These are phyloP conservation scores for Palaemon carinicauda DNA, from an alignment of 1,140 invertebrate species.

Conservation along the genomic window DNA sequence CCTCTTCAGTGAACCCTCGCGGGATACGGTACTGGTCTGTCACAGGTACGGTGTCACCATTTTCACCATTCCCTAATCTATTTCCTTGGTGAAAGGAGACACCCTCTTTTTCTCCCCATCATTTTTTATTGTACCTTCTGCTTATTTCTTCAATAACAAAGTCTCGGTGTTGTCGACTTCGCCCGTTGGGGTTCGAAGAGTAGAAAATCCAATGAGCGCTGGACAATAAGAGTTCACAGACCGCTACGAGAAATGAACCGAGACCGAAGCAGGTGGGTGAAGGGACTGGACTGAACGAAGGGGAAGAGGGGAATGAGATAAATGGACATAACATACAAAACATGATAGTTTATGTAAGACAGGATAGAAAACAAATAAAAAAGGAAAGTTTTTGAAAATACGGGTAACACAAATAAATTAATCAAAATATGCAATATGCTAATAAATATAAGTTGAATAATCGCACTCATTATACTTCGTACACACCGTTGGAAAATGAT, in stretches of 20 bases:
- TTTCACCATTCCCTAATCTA: neutral
- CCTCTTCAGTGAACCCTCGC: too few species aligned
- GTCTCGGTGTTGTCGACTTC: neutral
- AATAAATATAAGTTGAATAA: too few species aligned
- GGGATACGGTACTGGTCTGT: too few species aligned
- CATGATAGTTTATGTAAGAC: too few species aligned
- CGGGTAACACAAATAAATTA: too few species aligned
- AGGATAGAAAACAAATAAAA: neutral
- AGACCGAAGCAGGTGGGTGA: neutral
- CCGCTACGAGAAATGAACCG: conserved; percentile 13
- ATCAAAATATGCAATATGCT: too few species aligned
- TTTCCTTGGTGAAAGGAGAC: neutral
- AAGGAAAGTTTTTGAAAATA: too few species aligned
- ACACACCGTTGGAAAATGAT: too few species aligned
- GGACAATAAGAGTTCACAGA: neutral
- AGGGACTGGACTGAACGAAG: neutral
- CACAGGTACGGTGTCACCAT: too few species aligned
- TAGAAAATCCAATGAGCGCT: conserved; percentile 4
- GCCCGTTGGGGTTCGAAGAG: neutral
- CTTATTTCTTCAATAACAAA: conserved; percentile 5
- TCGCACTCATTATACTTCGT: too few species aligned
- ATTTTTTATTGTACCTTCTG: neutral
- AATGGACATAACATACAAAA: neutral
- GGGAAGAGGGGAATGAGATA: neutral
- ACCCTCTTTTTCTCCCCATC: neutral